phyloP scores from a whole-genome alignment of 2,888 invertebrate genomes.

The Cyclophora albipunctata region DNA sequence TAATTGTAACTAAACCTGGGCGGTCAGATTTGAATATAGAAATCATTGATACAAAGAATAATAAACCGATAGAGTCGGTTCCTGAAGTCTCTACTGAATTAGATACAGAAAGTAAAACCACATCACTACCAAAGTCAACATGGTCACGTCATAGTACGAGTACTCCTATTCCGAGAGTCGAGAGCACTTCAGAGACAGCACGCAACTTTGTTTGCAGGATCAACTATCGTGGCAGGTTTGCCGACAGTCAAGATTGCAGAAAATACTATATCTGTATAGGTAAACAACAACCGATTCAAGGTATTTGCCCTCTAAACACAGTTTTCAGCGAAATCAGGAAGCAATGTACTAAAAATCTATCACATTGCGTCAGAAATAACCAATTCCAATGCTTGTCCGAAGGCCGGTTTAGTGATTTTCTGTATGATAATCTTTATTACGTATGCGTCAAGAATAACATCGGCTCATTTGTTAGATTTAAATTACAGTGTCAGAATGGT shows the following conservation, averaged over 20 bases:
- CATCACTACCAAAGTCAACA: too few relatives aligned
- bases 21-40: too few relatives aligned
- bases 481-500: slow-evolving; percentile 51
- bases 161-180: slow-evolving; percentile 3
- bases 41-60: too few relatives aligned
- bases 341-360: slow-evolving; percentile 61
- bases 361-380: slow-evolving; percentile 63
- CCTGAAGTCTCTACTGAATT: too few relatives aligned
- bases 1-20: too few relatives aligned
- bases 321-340: slow-evolving; percentile 61
- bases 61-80: too few relatives aligned
- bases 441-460: slow-evolving; percentile 48
- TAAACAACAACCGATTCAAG: slow-evolving; percentile 34
- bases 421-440: slow-evolving; percentile 54
- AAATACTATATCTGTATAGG: slow-evolving; percentile 70
- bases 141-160: background rate
- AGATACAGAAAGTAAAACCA: too few relatives aligned
- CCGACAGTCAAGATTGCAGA: slow-evolving; percentile 61
- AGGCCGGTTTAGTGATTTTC: slow-evolving; percentile 54
- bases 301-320: slow-evolving; percentile 52
- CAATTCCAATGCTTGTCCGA: slow-evolving; percentile 61
- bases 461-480: slow-evolving; percentile 42
- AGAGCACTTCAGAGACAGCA: slow-evolving; percentile 4
- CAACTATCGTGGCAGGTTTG: slow-evolving; percentile 55
- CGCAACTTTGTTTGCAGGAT: slow-evolving; percentile 30